Percentiles rank a stretch among this genome's conserved stretches.
Evolutionary conservation across 30 jellyfish, hydroid and myxozoan genomes (phyloP).

Genomic region (Rhopilema esculentum): DNA sequence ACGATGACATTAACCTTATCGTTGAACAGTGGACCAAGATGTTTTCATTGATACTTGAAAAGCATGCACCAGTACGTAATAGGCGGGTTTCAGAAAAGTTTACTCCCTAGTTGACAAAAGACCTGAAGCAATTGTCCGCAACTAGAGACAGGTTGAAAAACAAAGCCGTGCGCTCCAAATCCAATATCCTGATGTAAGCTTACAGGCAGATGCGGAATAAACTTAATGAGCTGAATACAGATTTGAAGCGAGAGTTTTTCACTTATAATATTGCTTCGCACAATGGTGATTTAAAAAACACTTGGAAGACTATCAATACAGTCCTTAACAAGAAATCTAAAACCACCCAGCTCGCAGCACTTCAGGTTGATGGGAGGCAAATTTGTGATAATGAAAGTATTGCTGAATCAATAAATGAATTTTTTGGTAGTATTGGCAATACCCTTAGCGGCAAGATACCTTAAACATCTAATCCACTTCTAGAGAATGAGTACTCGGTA

Average conservation of each 20-base stretch:
- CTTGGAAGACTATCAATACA: too few species aligned
- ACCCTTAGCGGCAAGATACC: too few species aligned
- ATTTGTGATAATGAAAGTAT: neutral
- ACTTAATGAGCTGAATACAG: constrained; percentile 3
- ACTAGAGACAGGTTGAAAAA: constrained; percentile 23
- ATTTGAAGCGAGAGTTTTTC: constrained; percentile 29
- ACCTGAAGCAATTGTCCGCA: constrained; percentile 3
- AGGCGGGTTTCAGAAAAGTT: constrained; percentile 31
- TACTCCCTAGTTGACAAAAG: constrained; percentile 26
- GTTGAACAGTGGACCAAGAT: constrained; percentile 34
- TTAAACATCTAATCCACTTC: constrained; percentile 34
- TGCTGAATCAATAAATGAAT: neutral
- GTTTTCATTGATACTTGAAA: constrained; percentile 27
- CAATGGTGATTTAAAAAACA: neutral
- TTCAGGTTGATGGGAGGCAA: neutral
- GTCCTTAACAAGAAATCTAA: neutral
- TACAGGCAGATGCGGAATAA: constrained; percentile 32
- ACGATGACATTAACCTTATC: constrained; percentile 12
- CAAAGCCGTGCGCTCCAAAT: constrained; percentile 27
- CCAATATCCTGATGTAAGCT: constrained; percentile 31
- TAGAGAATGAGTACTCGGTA: constrained; percentile 33
- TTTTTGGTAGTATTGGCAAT: too few species aligned
- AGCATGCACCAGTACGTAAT: constrained; percentile 38
- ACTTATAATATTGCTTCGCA: constrained; percentile 6
- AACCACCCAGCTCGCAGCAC: neutral